Percentiles rank a stretch among this genome's conserved stretches.
Evolutionary conservation across 2,888 invertebrate genomes (phyloP).

Genomic region (Eupeodes latifasciatus): DNA sequence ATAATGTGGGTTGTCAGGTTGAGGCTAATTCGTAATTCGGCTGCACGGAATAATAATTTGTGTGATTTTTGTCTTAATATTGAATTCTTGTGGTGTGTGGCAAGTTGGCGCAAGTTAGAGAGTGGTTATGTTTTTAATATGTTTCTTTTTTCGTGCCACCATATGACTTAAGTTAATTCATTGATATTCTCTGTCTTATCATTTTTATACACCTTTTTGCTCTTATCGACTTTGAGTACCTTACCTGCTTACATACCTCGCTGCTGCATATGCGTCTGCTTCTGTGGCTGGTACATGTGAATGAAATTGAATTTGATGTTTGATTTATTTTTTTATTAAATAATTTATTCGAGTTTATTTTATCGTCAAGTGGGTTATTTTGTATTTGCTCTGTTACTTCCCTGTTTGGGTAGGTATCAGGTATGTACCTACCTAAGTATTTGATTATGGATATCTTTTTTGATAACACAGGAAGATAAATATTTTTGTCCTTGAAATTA

Average conservation of each 20-base stretch:
- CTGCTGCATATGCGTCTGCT: background rate
- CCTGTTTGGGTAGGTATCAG: slow-evolving; percentile 3
- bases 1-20: slow-evolving; percentile 57
- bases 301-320: slow-evolving; percentile 40
- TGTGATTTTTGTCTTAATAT: background rate
- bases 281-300: background rate
- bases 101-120: no score
- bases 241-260: background rate
- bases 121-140: background rate
- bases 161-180: background rate
- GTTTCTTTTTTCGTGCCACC: no score
- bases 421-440: background rate
- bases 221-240: slow-evolving; percentile 1
- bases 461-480: background rate
- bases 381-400: slow-evolving; percentile 3
- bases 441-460: background rate
- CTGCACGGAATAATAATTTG: background rate
- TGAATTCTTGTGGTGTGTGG: background rate
- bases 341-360: slow-evolving; percentile 1
- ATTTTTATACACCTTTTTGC: slow-evolving; percentile 1
- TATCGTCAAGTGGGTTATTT: slow-evolving; percentile 4
- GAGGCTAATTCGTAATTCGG: slow-evolving; percentile 22
- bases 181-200: slow-evolving; percentile 7
- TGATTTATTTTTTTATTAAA: slow-evolving; percentile 10
- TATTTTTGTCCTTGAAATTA: slow-evolving; percentile 14